Evolutionary conservation across 2,113 vertebrate genomes (phyloP), one percentile per base, ranked within the genome.

Genomic region (Syrrhaptes paradoxus): DNA sequence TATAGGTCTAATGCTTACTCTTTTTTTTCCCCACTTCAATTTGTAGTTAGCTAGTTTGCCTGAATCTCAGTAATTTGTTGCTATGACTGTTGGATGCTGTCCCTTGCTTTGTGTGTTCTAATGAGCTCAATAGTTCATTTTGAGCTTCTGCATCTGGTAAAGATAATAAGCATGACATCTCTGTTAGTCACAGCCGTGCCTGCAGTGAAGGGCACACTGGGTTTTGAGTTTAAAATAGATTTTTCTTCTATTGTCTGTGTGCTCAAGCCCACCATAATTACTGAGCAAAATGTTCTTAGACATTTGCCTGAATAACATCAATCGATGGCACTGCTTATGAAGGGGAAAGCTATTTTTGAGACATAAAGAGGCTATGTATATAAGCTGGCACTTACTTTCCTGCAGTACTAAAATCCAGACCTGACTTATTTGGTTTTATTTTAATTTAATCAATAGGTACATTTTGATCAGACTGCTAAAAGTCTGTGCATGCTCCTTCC

Each of bases 221-320:
- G 38, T 70, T 94, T 93, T 68, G 86, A 59, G 89, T 95, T 97
- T 86, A 96, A 98, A 98, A 97, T 82, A 97, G 87, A 90, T 91
- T 78, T 96, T 86, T 96, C 36, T 90, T 80, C 88, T 88, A 24
- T 95, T 89, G 65, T 51, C 49, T 87, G 20, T 83, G 85, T 89
- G 91, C 84, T 95, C 74, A 88, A 93, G 76, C 81, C 68, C 88
- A 67, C 65, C 62, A 51, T 95, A 92, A 91, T 96, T 93, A 93
- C 83, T 46, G 91, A 97, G 95, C 91, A 92, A 96, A 95, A 95
- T 91, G 95, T 96, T 97, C 96, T 93, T 95, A 95, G 87, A 80
- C 71, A 28, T 86, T 88, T 92, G 91, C 75, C 88, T 95, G 79
- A 89, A 93, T 92, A 93, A 59, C 89, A 81, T 93, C 85, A 95